Base-by-base conservation (phyloP, 2,113 vertebrate genomes). In the Neogobius melanostomus region DNA sequence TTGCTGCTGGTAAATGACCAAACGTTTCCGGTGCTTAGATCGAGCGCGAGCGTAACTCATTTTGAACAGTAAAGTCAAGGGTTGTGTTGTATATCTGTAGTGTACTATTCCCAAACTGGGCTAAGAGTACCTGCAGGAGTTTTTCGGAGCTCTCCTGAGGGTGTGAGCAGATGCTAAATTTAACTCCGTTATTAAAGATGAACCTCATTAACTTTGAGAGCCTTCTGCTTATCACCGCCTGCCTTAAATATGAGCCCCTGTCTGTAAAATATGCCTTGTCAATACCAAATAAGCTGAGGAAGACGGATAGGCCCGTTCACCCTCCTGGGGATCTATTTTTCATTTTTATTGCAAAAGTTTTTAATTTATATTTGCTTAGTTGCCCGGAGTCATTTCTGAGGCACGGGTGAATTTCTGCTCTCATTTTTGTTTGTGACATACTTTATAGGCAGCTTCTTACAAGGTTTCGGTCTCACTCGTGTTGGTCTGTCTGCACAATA, bases 81-180 rank as follows among this genome's bases (percentile, higher is more conserved):
- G 28, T 28, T 28, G 28, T 36, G 17, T 57, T 57, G 54, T 57
- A 21, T 82, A 53, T 49, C 71, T 76, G 45, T 56, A 74, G 42
- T 71, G 51, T 60, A 71, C 62, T 67, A 82, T 76, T 88, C 83
- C 86, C 84, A 83, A 87, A 85, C 74, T 84, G 77, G 83, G 84
- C 77, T 88, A 87, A 84, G 77, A 81, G 80, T 76, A 86, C 86
- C 84, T 85, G 63, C 72, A 86, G 86, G 88, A 84, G 69, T 66
- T 85, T 77, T 79, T n/a, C n/a, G 49, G 69, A 77, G 71, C 75
- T 85, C 81, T 82, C 79, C 57, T 66, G 71, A 72, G 75, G 66
- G 46, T 9, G 63, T 43, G 61, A 76, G 66, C 64, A 82, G 76
- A 68, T 77, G 82, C 86, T 85, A 84, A 87, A 77, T 90, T 83